Percentiles rank a stretch among this genome's conserved stretches.
phyloP scores from a whole-genome alignment of 2,797 vertebrate genomes.

The Peromyscus attwateri region DNA sequence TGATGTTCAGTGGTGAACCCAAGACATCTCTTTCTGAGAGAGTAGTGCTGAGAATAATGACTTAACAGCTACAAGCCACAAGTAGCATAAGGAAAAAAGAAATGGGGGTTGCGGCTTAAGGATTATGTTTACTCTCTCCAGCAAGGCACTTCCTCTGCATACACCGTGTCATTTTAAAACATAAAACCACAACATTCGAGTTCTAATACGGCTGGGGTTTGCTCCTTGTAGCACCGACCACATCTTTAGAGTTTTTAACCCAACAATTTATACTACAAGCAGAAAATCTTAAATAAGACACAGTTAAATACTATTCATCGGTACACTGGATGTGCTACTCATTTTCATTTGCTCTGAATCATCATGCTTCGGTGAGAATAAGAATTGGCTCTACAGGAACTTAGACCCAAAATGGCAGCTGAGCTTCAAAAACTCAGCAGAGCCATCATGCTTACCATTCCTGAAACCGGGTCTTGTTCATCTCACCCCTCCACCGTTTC shows the following conservation, averaged over 20 bases:
- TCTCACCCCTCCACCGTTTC: constrained; percentile 25
- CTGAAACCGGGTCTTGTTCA: constrained; percentile 46
- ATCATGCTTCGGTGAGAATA: constrained; percentile 19
- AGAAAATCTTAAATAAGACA: constrained; percentile 54
- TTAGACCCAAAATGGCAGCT: constrained; percentile 84
- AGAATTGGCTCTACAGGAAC: constrained; percentile 58
- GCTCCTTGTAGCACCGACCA: constrained; percentile 25
- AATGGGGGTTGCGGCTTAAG: background rate
- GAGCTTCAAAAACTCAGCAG: constrained; percentile 60
- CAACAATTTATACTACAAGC: constrained; percentile 11
- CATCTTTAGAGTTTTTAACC: constrained; percentile 55
- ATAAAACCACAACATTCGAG: constrained; percentile 43
- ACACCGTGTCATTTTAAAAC: constrained; percentile 39
- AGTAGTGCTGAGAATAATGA: background rate
- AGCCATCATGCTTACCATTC: background rate
- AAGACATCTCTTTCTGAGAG: constrained; percentile 35
- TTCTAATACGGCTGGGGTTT: constrained; percentile 31
- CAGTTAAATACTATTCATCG: background rate
- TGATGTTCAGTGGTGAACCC: constrained; percentile 30
- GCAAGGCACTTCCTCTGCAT: constrained; percentile 59
- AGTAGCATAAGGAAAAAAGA: background rate
- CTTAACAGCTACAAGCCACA: background rate
- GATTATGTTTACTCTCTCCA: constrained; percentile 44
- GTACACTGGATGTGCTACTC: background rate
- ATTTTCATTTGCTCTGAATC: constrained; percentile 59